Conservation (phyloP, 2,888 invertebrate species). For the Seira ritae region DNA sequence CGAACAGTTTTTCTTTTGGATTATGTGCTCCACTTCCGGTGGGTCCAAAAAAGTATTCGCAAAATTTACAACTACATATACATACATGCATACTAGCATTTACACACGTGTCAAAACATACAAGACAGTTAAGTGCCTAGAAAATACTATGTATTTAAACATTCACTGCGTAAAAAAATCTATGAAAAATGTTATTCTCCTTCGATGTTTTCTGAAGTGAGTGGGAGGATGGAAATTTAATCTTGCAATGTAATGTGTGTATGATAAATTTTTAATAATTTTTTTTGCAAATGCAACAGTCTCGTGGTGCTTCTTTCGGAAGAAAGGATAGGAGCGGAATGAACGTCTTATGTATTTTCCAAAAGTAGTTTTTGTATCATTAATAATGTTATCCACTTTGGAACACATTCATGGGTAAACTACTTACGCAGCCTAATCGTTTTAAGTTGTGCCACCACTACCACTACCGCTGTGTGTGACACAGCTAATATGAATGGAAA, state of each 20-base stretch:
- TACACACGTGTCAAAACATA: constrained; percentile 2
- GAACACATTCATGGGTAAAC: background rate
- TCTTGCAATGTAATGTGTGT: too few species aligned
- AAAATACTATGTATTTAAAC: background rate
- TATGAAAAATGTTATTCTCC: background rate
- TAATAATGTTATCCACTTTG: background rate
- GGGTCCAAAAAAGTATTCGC: background rate
- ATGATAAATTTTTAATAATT: background rate
- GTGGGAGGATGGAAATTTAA: background rate
- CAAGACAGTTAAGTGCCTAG: background rate
- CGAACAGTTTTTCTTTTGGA: background rate
- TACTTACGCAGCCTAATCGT: background rate
- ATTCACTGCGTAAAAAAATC: too few species aligned
- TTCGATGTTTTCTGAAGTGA: background rate
- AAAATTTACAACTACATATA: too few species aligned
- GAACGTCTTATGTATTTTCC: too few species aligned
- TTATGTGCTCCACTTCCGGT: background rate
- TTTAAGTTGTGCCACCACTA: background rate
- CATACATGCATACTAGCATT: background rate
- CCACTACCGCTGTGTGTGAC: background rate
- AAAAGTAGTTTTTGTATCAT: background rate
- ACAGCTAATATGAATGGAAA: background rate
- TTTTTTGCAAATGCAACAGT: background rate
- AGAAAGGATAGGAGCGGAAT: too few species aligned
- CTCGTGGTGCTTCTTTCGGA: background rate